These are phyloP conservation scores for Omphaloscelis lunosa DNA, from an alignment of 2,888 invertebrate genomes.

Conservation along the genomic window DNA sequence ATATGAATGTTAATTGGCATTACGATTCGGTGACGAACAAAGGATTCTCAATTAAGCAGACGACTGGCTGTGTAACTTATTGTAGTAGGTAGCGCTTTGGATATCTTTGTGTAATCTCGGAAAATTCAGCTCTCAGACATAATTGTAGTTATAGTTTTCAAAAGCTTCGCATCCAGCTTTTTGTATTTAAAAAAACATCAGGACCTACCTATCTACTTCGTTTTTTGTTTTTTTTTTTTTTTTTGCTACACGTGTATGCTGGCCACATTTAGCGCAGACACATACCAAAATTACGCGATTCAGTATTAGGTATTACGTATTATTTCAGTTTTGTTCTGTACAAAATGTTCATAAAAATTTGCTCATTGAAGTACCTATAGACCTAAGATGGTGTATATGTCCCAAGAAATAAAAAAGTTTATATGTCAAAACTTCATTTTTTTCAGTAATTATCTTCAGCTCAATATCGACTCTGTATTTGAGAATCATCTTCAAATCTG, in stretches of 20 bases:
- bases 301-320: not conserved
- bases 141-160: not conserved
- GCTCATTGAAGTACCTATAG: not conserved
- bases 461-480: not conserved
- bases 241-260: not conserved
- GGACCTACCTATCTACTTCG: not conserved
- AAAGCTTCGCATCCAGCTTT: not conserved
- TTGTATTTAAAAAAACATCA: not conserved
- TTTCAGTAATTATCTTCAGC: not conserved
- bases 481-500: not conserved
- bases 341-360: not conserved
- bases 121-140: constrained; percentile 1
- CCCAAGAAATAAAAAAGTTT: not conserved
- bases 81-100: constrained; percentile 24
- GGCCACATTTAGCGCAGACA: too few species aligned
- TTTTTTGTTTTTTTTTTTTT: not conserved
- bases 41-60: constrained; percentile 43
- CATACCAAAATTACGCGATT: not conserved
- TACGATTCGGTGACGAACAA: constrained; percentile 48
- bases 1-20: constrained; percentile 53
- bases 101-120: constrained; percentile 23
- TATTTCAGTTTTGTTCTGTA: not conserved
- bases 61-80: constrained; percentile 37
- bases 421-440: too few species aligned
- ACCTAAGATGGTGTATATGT: too few species aligned